These are phyloP conservation scores for Dolichopus griseipennis DNA, from an alignment of 2,888 invertebrate species.

Conservation along the genomic window DNA sequence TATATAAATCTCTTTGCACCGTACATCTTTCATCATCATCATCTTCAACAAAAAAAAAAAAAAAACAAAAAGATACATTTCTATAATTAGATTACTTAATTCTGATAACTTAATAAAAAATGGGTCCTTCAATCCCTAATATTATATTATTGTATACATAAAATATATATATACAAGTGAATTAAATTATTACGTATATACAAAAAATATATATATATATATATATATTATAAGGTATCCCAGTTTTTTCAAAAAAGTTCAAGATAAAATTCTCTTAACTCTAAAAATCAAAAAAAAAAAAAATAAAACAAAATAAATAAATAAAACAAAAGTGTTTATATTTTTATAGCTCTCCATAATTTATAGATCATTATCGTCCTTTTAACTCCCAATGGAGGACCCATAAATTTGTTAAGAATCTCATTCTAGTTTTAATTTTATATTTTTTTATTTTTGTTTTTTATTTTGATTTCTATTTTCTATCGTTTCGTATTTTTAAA, in stretches of 20 bases:
- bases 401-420: slow-evolving; percentile 3
- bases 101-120: slow-evolving; percentile 1
- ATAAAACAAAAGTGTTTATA: background rate
- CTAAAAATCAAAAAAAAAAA: no score
- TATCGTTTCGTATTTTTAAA: no score
- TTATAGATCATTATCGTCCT: slow-evolving; percentile 6
- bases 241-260: background rate
- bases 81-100: slow-evolving; percentile 3
- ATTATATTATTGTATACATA: background rate
- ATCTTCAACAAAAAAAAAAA: background rate
- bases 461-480: background rate
- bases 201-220: background rate
- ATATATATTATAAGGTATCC: background rate
- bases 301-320: no score
- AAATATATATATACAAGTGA: no score
- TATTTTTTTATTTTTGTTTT: background rate
- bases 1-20: background rate
- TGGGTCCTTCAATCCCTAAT: background rate
- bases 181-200: no score
- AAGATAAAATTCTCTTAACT: background rate
- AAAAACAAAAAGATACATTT: background rate
- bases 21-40: background rate
- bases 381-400: slow-evolving; percentile 4
- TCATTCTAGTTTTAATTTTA: background rate
- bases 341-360: background rate